These are phyloP conservation scores for Verasper variegatus DNA, from an alignment of 2,113 vertebrate genomes.

Conservation along the genomic window DNA sequence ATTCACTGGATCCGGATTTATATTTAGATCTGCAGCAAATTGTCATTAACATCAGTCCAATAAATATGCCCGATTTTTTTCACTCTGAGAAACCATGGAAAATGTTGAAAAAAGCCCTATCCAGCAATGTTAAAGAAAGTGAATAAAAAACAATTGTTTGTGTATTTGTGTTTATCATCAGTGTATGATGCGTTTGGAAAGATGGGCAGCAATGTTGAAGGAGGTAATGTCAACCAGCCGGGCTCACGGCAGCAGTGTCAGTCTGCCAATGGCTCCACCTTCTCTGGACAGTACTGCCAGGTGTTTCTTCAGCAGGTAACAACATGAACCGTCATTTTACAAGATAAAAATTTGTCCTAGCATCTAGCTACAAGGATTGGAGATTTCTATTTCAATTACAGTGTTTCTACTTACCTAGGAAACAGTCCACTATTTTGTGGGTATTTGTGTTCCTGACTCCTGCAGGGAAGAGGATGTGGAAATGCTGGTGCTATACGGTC, in stretches of 20 bases:
- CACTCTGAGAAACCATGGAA: too few relatives aligned
- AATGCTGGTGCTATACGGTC: conserved; percentile 78
- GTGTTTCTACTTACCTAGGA: conserved; percentile 64
- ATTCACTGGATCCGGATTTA: too few relatives aligned
- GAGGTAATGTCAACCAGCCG: conserved; percentile 84
- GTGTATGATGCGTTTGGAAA: conserved; percentile 89
- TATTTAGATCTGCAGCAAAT: too few relatives aligned
- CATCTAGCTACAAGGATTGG: not conserved
- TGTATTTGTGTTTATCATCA: conserved; percentile 54
- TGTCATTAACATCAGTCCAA: too few relatives aligned
- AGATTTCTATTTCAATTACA: too few relatives aligned
- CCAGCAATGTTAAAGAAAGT: too few relatives aligned
- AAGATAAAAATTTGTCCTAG: not conserved
- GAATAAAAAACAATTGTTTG: not conserved
- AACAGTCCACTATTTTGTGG: conserved; percentile 81
- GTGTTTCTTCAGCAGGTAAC: conserved; percentile 84
- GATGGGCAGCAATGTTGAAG: conserved; percentile 83
- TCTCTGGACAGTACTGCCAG: conserved; percentile 87
- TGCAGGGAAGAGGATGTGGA: conserved; percentile 84
- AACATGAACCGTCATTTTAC: not conserved
- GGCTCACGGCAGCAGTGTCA: conserved; percentile 83
- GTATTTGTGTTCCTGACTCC: conserved; percentile 87
- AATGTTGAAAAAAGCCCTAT: too few relatives aligned
- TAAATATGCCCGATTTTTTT: too few relatives aligned
- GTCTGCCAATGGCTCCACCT: conserved; percentile 70